Base-by-base conservation (phyloP, 2,888 invertebrate species). In the Tanaodytes sp. region DNA sequence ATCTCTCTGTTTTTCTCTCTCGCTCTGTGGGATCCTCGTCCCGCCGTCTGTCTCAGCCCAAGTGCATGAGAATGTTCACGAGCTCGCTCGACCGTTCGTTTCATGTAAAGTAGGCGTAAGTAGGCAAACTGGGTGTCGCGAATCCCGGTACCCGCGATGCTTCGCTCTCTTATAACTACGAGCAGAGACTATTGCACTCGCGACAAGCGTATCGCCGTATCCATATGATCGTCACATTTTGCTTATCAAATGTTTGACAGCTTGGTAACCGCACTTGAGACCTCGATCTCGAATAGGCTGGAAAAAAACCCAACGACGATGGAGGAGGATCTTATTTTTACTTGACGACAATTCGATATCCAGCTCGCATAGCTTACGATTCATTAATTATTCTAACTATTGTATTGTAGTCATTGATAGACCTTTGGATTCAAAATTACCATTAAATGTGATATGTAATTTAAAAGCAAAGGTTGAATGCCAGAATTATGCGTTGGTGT, bases 121-220 rank as follows among this genome's bases (percentile, higher is more conserved):
- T 82, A 82, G 81, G 80, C 77, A 82, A 81, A 82, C 80, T 79
- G 80, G 80, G 80, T 80, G 76, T 76, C 77, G 71, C 23, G 69
- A 71, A 65, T 67, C 71, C 70, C 63, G 66, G 59, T 66, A 71
- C 68, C 59, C 66, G 59, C 51, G 68, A 72, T 61, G 55, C 46
- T 65, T 46, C 33, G 42, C 55, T 61, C 40, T 54, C 62, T 68
- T 73, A 70, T 70, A 69, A 72, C 68, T 51, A 58, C 72, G 67
- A 51, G 58, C 62, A 61, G 54, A 59, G 42, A 59, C 66, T 48
- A 52, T 63, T n/a, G n/a, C n/a, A n/a, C n/a, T n/a, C 54, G 59
- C 63, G 45, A 48, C 37, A 45, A 63, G 63, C 65, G 20, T 54
- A 54, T 37, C 48, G 40, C 63, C 40, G 37, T 61, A 59, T 59